A percentile compares a stretch with the other conserved stretches of the same genome.
Conservation (phyloP, 2,113 vertebrate species). For the Oreochromis spilurus region DNA sequence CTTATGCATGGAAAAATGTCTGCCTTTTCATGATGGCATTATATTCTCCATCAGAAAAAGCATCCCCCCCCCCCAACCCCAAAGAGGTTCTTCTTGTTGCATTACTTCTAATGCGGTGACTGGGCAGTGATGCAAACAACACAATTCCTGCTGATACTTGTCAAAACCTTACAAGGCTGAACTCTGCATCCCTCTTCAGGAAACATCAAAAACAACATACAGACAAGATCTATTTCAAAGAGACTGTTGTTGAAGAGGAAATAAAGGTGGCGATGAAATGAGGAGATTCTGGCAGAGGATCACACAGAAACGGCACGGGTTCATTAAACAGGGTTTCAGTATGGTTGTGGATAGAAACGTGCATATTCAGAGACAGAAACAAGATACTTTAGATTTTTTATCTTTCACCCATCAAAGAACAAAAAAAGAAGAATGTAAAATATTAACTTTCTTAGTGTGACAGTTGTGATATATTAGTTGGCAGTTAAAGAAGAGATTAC, state of each 20-base stretch:
- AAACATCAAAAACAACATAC: not conserved
- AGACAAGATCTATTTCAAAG: conserved; percentile 1
- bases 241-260: not conserved
- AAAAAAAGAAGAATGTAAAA: not conserved
- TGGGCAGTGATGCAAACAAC: not conserved
- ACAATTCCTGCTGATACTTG: not conserved
- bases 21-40: not conserved
- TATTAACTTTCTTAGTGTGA: not conserved
- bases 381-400: not conserved
- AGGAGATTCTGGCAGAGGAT: conserved; percentile 3
- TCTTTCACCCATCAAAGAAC: not conserved
- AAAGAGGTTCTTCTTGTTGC: not conserved
- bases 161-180: not conserved
- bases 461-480: conserved; percentile 3
- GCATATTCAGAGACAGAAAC: not conserved
- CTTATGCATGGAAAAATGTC: not conserved
- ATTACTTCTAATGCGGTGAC: not conserved
- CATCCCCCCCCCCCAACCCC: not conserved
- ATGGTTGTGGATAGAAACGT: not conserved
- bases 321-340: not conserved
- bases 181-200: not conserved
- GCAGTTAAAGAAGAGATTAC: conserved; percentile 15
- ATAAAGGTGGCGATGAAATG: not conserved
- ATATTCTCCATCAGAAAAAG: not conserved
- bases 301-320: not conserved